These are phyloP conservation scores for Scotopteryx bipunctaria DNA, from an alignment of 2,888 invertebrate genomes.

Conservation along the genomic window DNA sequence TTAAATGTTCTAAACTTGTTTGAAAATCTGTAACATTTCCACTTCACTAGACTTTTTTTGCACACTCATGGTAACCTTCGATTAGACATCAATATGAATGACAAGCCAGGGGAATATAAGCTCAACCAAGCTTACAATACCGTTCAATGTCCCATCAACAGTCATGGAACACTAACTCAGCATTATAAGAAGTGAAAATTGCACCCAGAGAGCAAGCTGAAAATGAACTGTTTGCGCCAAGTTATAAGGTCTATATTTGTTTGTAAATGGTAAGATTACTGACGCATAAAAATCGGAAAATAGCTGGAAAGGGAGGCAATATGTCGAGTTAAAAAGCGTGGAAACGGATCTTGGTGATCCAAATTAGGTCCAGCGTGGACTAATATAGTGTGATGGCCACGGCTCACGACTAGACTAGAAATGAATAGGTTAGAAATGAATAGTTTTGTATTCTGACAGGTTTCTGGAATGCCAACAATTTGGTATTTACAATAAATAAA, in stretches of 20 bases:
- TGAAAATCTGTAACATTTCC: constrained; percentile 17
- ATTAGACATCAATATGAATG: constrained; percentile 15
- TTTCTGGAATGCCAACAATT: too few relatives aligned
- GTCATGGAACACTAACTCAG: constrained; percentile 25
- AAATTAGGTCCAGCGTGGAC: constrained; percentile 38
- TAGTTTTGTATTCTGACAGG: too few relatives aligned
- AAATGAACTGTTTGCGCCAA: background rate
- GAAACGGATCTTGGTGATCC: constrained; percentile 42
- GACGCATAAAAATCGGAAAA: constrained; percentile 43
- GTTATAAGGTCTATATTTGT: constrained; percentile 11
- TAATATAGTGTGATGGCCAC: constrained; percentile 31
- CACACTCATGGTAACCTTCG: constrained; percentile 18
- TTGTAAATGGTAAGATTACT: constrained; percentile 13
- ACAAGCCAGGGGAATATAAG: background rate
- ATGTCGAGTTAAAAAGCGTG: constrained; percentile 52
- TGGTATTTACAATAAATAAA: too few relatives aligned
- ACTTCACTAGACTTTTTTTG: constrained; percentile 19
- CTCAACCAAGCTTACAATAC: constrained; percentile 3
- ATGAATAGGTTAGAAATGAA: too few relatives aligned
- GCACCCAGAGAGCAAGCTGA: background rate
- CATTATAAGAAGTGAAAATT: constrained; percentile 27
- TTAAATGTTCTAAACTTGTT: background rate
- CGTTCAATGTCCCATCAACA: constrained; percentile 4
- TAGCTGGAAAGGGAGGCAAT: constrained; percentile 44
- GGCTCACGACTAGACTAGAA: background rate